Evolutionary conservation across 2,888 invertebrate species (phyloP).

Genomic region (Nasonovia ribisnigri): DNA sequence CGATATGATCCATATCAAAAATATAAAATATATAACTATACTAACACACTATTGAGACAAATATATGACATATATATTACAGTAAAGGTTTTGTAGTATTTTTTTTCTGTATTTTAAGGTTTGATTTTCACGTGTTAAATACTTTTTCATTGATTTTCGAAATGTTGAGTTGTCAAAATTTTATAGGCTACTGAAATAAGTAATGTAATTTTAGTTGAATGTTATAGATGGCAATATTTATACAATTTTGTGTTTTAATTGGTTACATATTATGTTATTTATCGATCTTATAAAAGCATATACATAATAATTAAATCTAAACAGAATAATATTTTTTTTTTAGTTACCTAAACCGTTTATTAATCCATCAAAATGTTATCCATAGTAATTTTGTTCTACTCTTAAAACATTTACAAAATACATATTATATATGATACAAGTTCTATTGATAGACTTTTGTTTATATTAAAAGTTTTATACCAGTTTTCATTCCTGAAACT

Average conservation of each 20-base stretch:
- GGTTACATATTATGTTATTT: background rate
- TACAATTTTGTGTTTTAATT: background rate
- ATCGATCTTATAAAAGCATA: background rate
- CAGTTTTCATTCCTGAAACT: constrained; percentile 43
- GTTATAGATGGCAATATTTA: background rate
- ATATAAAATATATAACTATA: background rate
- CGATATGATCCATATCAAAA: background rate
- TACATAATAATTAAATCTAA: background rate
- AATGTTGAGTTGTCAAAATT: background rate
- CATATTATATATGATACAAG: background rate
- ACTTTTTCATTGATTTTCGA: background rate
- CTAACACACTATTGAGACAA: background rate
- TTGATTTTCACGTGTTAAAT: background rate
- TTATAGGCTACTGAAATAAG: background rate
- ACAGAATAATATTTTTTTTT: background rate
- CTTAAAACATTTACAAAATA: background rate
- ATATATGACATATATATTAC: background rate
- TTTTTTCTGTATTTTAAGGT: background rate
- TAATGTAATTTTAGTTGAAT: background rate
- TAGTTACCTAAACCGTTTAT: background rate
- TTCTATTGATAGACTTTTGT: constrained; percentile 54
- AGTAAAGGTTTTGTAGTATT: background rate
- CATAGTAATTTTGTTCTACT: background rate
- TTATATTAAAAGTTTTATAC: constrained; percentile 51
- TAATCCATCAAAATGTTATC: background rate